These are phyloP conservation scores for Troides oblongomaculatus DNA, from an alignment of 2,888 invertebrate species.

Conservation along the genomic window DNA sequence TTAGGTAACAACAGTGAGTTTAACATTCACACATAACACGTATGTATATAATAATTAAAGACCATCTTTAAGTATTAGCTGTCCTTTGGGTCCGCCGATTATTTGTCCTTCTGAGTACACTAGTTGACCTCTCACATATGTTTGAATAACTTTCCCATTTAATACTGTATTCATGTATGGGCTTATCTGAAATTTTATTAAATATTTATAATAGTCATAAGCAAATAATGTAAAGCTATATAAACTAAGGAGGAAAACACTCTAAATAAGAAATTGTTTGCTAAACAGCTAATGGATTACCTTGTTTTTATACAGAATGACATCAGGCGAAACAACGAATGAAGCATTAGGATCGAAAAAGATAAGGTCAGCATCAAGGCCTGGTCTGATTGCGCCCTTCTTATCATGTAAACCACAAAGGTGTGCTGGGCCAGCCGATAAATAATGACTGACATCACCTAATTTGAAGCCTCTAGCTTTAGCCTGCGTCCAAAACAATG, in stretches of 20 bases:
- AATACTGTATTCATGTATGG: constrained; percentile 83
- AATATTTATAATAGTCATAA: too few relatives aligned
- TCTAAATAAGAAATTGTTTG: too few relatives aligned
- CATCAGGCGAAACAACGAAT: constrained; percentile 77
- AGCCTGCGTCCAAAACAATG: constrained; percentile 85
- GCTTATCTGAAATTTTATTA: constrained; percentile 73
- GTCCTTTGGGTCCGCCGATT: constrained; percentile 64
- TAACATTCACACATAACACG: constrained; percentile 27
- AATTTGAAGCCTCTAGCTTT: constrained; percentile 75
- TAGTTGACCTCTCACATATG: constrained; percentile 82
- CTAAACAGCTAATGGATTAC: constrained; percentile 49
- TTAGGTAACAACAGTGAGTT: constrained; percentile 17
- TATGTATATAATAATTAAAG: constrained; percentile 23
- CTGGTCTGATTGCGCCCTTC: constrained; percentile 82
- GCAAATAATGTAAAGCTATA: too few relatives aligned
- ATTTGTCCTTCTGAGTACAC: constrained; percentile 75
- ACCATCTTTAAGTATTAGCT: constrained; percentile 56
- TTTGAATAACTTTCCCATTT: constrained; percentile 82
- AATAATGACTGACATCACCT: constrained; percentile 77
- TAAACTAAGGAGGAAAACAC: too few relatives aligned
- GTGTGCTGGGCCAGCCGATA: constrained; percentile 82
- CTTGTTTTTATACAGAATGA: constrained; percentile 84
- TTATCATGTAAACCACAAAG: constrained; percentile 80
- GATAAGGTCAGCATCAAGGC: constrained; percentile 86
- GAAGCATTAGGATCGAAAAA: constrained; percentile 84